phyloP scores from a whole-genome alignment of 2,797 vertebrate genomes.

The Myoxocephalus aenaeus region DNA sequence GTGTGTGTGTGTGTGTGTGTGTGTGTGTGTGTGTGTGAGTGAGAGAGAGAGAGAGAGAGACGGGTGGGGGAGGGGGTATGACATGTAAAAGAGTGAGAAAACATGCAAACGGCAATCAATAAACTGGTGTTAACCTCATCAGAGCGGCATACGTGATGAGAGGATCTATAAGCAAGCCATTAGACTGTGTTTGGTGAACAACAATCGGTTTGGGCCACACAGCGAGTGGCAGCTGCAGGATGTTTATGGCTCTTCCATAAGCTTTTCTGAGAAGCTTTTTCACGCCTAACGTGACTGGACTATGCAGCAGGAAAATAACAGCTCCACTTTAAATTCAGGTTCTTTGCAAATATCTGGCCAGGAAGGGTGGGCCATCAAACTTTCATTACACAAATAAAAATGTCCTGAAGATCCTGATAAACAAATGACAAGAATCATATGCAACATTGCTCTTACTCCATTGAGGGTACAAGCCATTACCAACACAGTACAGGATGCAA shows the following conservation, averaged over 20 bases:
- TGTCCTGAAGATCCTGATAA: slow-evolving; percentile 19
- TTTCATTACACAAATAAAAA: slow-evolving; percentile 43
- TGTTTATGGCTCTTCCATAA: slow-evolving; percentile 88
- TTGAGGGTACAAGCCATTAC: neutral
- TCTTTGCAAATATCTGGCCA: slow-evolving; percentile 62
- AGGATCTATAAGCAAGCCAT: slow-evolving; percentile 84
- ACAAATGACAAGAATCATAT: slow-evolving; percentile 24
- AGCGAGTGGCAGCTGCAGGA: slow-evolving; percentile 77
- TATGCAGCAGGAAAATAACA: slow-evolving; percentile 70
- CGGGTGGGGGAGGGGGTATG: slow-evolving; percentile 36
- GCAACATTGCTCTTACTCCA: slow-evolving; percentile 13
- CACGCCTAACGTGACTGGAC: slow-evolving; percentile 83
- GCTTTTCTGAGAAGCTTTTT: slow-evolving; percentile 84
- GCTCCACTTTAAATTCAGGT: slow-evolving; percentile 67
- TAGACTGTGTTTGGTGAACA: slow-evolving; percentile 73
- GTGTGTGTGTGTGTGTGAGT: slow-evolving; percentile 3
- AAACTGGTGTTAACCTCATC: slow-evolving; percentile 86
- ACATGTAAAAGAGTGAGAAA: slow-evolving; percentile 83
- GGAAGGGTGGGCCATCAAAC: slow-evolving; percentile 46
- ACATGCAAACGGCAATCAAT: slow-evolving; percentile 88
- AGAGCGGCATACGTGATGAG: slow-evolving; percentile 78
- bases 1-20: slow-evolving; percentile 52
- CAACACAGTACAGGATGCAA: slow-evolving; percentile 6
- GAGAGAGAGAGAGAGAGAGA: neutral
- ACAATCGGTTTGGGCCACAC: slow-evolving; percentile 69